phyloP scores from a whole-genome alignment of 2,797 vertebrate genomes.

The Pteronotus mesoamericanus region DNA sequence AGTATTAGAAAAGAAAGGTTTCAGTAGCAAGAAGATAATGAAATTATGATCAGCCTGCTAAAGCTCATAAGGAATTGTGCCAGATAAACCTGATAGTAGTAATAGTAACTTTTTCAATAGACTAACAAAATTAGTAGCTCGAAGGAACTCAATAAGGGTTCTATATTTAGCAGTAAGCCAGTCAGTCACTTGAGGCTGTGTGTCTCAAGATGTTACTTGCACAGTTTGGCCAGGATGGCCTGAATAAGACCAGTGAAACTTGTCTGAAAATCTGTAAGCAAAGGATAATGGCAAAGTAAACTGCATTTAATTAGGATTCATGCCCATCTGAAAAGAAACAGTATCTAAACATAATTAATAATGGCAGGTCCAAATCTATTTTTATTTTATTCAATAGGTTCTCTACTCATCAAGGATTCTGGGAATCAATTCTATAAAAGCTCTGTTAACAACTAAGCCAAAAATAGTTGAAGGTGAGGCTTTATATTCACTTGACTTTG shows the following conservation, averaged over 20 bases:
- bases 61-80: not conserved
- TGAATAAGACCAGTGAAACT: not conserved
- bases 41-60: constrained; percentile 19
- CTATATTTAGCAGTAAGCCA: constrained; percentile 1
- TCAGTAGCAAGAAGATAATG: constrained; percentile 30
- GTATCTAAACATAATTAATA: constrained; percentile 10
- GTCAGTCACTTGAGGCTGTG: not conserved
- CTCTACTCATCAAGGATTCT: not conserved
- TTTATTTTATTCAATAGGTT: not conserved
- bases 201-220: not conserved
- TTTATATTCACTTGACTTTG: not conserved
- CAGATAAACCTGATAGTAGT: not conserved
- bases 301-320: not conserved
- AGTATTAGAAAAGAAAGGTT: constrained; percentile 37
- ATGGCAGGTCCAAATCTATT: not conserved
- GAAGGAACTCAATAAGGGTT: not conserved
- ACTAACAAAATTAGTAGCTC: constrained; percentile 23
- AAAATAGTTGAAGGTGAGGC: not conserved
- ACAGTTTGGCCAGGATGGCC: not conserved
- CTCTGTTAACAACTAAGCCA: not conserved
- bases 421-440: not conserved
- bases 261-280: constrained; percentile 12
- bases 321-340: not conserved
- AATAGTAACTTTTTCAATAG: constrained; percentile 19
- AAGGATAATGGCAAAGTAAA: not conserved